Conservation (phyloP, 2,797 vertebrate species). For the Enteromius afrohamiltoni region DNA sequence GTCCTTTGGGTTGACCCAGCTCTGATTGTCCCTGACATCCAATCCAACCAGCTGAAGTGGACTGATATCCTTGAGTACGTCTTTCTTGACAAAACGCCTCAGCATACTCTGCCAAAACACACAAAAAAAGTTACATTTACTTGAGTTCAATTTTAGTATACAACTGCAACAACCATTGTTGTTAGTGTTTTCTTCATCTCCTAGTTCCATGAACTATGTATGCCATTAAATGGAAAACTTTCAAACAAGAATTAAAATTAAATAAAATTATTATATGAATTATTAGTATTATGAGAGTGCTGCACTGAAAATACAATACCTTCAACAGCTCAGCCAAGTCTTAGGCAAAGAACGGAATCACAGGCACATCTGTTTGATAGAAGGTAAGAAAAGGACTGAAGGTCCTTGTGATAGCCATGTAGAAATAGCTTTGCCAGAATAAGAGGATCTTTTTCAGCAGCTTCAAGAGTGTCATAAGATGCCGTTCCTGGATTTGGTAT, state of each 20-base stretch:
- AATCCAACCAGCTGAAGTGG: constrained; percentile 45
- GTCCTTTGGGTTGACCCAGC: constrained; percentile 33
- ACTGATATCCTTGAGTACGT: constrained; percentile 48
- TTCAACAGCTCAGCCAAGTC: constrained; percentile 45
- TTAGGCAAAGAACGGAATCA: constrained; percentile 42
- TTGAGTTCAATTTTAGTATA: background rate
- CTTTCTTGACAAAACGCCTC: constrained; percentile 45
- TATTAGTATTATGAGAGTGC: constrained; percentile 33
- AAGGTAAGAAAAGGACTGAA: constrained; percentile 24
- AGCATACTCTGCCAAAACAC: constrained; percentile 38
- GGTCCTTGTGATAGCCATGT: constrained; percentile 8
- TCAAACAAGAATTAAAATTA: no score
- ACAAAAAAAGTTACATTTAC: background rate
- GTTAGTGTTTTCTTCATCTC: background rate
- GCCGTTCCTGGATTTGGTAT: constrained; percentile 46
- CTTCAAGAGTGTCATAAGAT: constrained; percentile 43
- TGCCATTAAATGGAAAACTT: background rate
- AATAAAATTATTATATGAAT: constrained; percentile 9
- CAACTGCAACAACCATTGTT: background rate
- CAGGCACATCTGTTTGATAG: constrained; percentile 44
- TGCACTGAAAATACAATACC: constrained; percentile 40
- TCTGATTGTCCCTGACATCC: constrained; percentile 50
- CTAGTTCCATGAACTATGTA: background rate
- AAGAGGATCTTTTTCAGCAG: constrained; percentile 45
- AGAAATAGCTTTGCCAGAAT: constrained; percentile 41